phyloP scores from a whole-genome alignment of 2,113 vertebrate species.

The Proterorhinus semilunaris region DNA sequence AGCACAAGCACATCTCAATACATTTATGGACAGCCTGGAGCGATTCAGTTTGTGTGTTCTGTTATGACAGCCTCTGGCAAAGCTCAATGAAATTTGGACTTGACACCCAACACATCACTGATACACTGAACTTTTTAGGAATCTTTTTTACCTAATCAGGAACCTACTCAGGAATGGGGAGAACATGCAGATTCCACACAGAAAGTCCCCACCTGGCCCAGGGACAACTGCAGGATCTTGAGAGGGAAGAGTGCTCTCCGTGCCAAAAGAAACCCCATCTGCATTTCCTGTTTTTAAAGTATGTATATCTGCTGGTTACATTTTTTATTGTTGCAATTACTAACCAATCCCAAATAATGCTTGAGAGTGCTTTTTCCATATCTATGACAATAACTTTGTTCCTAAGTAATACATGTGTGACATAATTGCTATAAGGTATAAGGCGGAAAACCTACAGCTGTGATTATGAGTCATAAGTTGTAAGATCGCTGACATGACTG shows the following conservation, averaged over 20 bases:
- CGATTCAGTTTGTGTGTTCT: constrained; percentile 46
- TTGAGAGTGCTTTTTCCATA: too few species aligned
- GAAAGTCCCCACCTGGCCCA: too few species aligned
- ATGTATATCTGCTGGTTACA: neutral
- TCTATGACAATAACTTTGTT: too few species aligned
- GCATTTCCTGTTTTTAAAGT: too few species aligned
- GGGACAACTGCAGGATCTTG: too few species aligned
- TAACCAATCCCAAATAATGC: neutral
- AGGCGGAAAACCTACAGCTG: constrained; percentile 19
- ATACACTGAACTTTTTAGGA: constrained; percentile 25
- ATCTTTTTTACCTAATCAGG: constrained; percentile 23
- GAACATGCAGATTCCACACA: too few species aligned
- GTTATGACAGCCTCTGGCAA: constrained; percentile 46
- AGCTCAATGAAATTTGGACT: constrained; percentile 61
- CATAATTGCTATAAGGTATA: neutral
- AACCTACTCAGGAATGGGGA: too few species aligned
- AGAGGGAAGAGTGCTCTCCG: too few species aligned
- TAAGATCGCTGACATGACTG: constrained; percentile 18
- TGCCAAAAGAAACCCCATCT: too few species aligned
- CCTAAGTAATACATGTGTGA: neutral
- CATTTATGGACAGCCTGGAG: constrained; percentile 47
- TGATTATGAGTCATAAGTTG: constrained; percentile 18
- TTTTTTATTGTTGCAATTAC: neutral
- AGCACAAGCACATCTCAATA: constrained; percentile 37
- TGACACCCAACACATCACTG: constrained; percentile 32